Percentiles rank a stretch among this genome's conserved stretches.
These are phyloP conservation scores for Amblyopsis hoosieri DNA, from an alignment of 2,797 vertebrate genomes.

Conservation along the genomic window DNA sequence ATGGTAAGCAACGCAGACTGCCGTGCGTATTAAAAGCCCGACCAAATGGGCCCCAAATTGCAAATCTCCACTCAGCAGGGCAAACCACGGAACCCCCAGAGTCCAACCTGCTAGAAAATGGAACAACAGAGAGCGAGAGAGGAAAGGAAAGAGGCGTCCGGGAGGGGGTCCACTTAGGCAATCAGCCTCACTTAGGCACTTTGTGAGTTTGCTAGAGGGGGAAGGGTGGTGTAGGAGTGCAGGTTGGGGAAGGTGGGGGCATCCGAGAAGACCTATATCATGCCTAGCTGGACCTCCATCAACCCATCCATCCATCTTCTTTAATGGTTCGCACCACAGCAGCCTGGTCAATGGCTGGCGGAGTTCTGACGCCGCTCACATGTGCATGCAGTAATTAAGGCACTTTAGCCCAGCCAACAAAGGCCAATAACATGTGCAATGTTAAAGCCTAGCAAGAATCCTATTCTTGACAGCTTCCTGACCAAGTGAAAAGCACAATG, in stretches of 20 bases:
- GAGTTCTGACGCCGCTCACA: constrained; percentile 63
- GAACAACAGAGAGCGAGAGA: constrained; percentile 65
- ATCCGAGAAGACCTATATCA: constrained; percentile 54
- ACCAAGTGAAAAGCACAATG: too few species aligned
- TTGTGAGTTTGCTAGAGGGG: constrained; percentile 56
- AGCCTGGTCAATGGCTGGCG: constrained; percentile 41
- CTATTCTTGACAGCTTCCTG: constrained; percentile 32
- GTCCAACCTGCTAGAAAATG: constrained; percentile 66
- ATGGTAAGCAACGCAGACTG: constrained; percentile 48
- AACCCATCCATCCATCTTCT: constrained; percentile 64
- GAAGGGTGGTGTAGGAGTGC: constrained; percentile 19
- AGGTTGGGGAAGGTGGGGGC: constrained; percentile 30
- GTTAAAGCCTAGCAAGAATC: constrained; percentile 60
- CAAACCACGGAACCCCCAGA: constrained; percentile 75
- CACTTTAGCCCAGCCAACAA: constrained; percentile 63
- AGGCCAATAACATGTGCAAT: constrained; percentile 57
- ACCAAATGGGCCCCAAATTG: constrained; percentile 69
- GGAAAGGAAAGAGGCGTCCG: constrained; percentile 45
- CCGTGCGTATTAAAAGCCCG: constrained; percentile 67
- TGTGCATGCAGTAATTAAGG: constrained; percentile 77
- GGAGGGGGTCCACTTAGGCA: constrained; percentile 74
- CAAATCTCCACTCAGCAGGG: constrained; percentile 71
- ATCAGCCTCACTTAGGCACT: constrained; percentile 79
- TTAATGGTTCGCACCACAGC: constrained; percentile 72
- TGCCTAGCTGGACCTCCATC: constrained; percentile 49